phyloP scores from a whole-genome alignment of 2,113 vertebrate genomes.

The Lamprologus ornatipinnis region DNA sequence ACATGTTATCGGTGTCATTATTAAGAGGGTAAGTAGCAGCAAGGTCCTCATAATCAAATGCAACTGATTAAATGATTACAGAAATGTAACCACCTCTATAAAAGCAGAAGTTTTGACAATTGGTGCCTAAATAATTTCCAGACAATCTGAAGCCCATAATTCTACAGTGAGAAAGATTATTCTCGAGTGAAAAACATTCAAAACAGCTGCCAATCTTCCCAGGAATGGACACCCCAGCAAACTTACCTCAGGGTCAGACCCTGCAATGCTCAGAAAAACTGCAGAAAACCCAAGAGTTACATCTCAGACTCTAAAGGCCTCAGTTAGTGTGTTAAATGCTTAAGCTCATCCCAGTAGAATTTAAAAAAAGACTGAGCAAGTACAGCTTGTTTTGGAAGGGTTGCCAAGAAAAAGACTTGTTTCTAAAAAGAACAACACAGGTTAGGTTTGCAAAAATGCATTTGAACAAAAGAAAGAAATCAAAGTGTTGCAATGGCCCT shows the following conservation, averaged over 20 bases:
- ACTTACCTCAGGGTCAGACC: neutral
- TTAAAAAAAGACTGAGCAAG: neutral
- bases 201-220: neutral
- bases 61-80: neutral
- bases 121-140: neutral
- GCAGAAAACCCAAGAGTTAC: neutral
- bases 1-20: neutral
- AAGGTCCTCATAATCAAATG: neutral
- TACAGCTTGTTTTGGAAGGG: neutral
- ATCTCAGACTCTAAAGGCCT: neutral
- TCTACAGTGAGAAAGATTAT: neutral
- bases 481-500: neutral
- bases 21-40: neutral
- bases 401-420: neutral
- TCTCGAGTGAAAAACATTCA: neutral
- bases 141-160: neutral
- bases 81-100: neutral
- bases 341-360: neutral
- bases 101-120: neutral
- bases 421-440: neutral
- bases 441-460: neutral
- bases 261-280: neutral
- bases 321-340: neutral
- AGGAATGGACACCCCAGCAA: neutral
- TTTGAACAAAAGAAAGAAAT: neutral